Evolutionary conservation across 1,140 invertebrate genomes (phyloP).

Genomic region (Penaeus japonicus): DNA sequence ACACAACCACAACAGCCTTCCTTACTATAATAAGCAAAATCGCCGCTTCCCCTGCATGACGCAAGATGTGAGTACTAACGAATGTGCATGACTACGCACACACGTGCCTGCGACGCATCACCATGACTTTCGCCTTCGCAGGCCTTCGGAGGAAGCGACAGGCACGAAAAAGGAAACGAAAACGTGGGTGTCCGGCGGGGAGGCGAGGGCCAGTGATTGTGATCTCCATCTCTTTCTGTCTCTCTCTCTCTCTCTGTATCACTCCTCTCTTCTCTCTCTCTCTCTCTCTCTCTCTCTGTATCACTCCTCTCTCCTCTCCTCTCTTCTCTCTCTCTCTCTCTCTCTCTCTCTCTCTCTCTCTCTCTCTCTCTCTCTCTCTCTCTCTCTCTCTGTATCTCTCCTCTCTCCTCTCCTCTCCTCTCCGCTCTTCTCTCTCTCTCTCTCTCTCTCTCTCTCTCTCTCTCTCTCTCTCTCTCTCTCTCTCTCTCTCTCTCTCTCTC

Average conservation of each 20-base stretch:
- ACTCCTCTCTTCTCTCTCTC: background rate
- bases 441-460: background rate
- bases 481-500: background rate
- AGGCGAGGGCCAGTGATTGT: no score
- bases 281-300: background rate
- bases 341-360: background rate
- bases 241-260: background rate
- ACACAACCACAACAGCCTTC: no score
- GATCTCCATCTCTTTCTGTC: conserved; percentile 3
- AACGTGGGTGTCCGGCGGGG: no score
- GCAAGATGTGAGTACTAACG: no score
- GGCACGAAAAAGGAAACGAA: no score
- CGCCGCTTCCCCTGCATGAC: no score
- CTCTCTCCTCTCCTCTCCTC: background rate
- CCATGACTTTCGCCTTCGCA: no score
- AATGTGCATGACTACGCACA: no score
- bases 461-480: background rate
- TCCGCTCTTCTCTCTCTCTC: background rate
- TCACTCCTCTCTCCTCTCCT: background rate
- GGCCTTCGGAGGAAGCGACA: no score
- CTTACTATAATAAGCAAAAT: no score
- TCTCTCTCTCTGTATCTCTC: background rate
- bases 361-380: no score
- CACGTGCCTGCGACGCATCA: no score
- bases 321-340: background rate